phyloP scores from a whole-genome alignment of 1,140 invertebrate genomes.

The Sarcophaga peregrina region DNA sequence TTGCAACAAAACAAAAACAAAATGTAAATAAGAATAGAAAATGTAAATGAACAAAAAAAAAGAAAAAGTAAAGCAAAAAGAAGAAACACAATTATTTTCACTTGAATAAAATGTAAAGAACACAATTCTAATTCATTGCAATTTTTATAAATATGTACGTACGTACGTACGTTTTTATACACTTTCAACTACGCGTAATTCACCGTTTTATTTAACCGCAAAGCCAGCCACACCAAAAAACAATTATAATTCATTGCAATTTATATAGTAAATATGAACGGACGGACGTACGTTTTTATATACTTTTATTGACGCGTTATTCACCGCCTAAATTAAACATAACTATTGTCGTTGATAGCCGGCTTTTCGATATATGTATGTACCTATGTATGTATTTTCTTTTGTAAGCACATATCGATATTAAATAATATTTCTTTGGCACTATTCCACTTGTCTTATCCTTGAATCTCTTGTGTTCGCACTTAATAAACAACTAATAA shows the following conservation, averaged over 20 bases:
- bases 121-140: not conserved
- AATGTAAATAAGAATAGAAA: not conserved
- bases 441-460: not conserved
- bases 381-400: not conserved
- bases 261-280: too few species aligned
- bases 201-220: not conserved
- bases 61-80: not conserved
- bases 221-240: not conserved
- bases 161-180: not conserved
- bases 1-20: not conserved
- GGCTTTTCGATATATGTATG: too few species aligned
- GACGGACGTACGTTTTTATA: too few species aligned
- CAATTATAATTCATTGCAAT: too few species aligned
- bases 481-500: slow-evolving; percentile 11
- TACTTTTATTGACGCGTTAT: too few species aligned
- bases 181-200: not conserved
- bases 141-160: not conserved
- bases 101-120: too few species aligned
- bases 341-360: too few species aligned
- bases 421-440: too few species aligned
- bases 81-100: not conserved
- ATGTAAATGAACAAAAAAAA: not conserved
- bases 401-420: not conserved
- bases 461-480: not conserved
- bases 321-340: too few species aligned